Evolutionary conservation across 2,888 invertebrate genomes (phyloP).

Genomic region (Drosophila anomalata): DNA sequence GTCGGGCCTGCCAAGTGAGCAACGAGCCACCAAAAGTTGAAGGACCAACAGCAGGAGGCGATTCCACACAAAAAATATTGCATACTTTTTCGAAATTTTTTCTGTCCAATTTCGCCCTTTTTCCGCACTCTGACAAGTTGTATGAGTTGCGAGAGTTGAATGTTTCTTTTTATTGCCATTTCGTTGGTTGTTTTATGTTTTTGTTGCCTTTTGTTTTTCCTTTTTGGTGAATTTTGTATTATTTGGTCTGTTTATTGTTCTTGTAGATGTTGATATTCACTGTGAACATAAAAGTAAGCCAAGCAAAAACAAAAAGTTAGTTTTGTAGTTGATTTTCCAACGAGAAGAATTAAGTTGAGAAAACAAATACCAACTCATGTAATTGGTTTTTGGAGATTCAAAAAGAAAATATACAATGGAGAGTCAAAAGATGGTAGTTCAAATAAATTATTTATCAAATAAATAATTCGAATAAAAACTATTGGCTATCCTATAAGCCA

Average conservation of each 20-base stretch:
- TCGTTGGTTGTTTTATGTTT: constrained; percentile 26
- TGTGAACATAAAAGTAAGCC: constrained; percentile 45
- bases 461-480: no score
- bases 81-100: constrained; percentile 62
- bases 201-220: constrained; percentile 16
- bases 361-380: constrained; percentile 24
- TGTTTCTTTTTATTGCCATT: constrained; percentile 62
- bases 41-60: constrained; percentile 37
- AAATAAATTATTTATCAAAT: not conserved
- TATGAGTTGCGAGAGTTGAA: constrained; percentile 53
- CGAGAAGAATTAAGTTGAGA: constrained; percentile 22
- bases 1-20: constrained; percentile 61
- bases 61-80: constrained; percentile 53
- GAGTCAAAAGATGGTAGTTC: not conserved
- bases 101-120: constrained; percentile 26
- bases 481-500: constrained; percentile 9
- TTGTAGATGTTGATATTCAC: constrained; percentile 41
- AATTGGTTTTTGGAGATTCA: constrained; percentile 28
- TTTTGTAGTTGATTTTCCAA: constrained; percentile 37
- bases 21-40: constrained; percentile 42
- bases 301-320: constrained; percentile 38
- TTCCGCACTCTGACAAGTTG: constrained; percentile 31
- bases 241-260: constrained; percentile 38
- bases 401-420: not conserved
- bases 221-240: constrained; percentile 43